Base-by-base conservation (phyloP, 2,888 invertebrate species). In the Metopia argyrocephala region DNA sequence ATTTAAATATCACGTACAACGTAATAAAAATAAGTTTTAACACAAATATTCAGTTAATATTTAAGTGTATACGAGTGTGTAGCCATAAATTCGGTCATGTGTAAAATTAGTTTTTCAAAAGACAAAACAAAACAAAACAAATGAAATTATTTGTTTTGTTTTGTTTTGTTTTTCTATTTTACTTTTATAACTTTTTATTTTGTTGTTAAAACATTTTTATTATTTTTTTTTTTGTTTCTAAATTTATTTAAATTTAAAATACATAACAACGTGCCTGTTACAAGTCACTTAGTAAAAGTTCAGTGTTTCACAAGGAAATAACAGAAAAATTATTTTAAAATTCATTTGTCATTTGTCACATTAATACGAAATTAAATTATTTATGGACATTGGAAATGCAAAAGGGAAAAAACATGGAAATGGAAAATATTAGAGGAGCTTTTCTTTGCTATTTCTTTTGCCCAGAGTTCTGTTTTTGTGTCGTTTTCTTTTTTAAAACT, bases 21-120 rank as follows among this genome's bases (percentile, higher is more conserved):
- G 38, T 38, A 12, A 15, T 4, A 38, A 4, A 4, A 38, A 0
- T 38, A 0, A 12, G 7, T 12, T 1, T 12, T 12, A 2, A 12
- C 7, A 12, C 3, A 31, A 31, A 31, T 31, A 31, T 31, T 31
- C 31, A 2, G 31, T 12, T 12, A 7, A 31, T 9, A 31, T 31
- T 12, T 1, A 0, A 12, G 12, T n/a, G n/a, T n/a, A n/a, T n/a
- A n/a, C n/a, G n/a, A 7, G 2, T 12, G 12, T 31, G 31, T 31
- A 31, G 12, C 31, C 31, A 21, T 2, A 56, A 18, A 56, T n/a
- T 28, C 48, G 57, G 28, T 74, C 65, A 74, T 25, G 73, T 56
- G 20, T 48, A 48, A 65, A 74, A 74, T 65, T 74, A 65, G 65
- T 31, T 46, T 31, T 54, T 65, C 48, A 28, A 28, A 65, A 52